Conservation (phyloP, 2,113 vertebrate genomes). For the Muntiacus reevesi region DNA sequence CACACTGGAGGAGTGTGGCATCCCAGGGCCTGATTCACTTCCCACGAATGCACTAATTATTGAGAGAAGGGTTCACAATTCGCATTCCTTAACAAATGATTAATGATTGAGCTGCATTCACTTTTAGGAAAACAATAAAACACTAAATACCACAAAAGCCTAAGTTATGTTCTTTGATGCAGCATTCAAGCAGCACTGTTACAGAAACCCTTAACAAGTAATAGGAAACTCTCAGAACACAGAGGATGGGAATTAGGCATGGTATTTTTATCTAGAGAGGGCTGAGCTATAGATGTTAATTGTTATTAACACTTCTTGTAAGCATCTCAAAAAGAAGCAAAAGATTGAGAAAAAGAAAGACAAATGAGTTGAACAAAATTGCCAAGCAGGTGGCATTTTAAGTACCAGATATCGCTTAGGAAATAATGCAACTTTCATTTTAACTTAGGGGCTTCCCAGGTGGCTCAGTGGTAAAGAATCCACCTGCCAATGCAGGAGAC, state of each 20-base stretch:
- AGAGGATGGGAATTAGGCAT: neutral
- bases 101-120: neutral
- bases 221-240: neutral
- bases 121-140: slow-evolving; percentile 6
- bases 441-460: neutral
- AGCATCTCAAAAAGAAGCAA: neutral
- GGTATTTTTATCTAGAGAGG: slow-evolving; percentile 27
- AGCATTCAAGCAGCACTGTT: neutral
- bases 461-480: neutral
- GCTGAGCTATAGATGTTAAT: neutral
- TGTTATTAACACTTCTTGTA: neutral
- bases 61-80: neutral
- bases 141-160: slow-evolving; percentile 18
- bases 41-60: neutral
- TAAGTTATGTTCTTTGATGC: neutral
- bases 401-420: neutral
- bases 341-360: slow-evolving; percentile 23
- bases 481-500: neutral
- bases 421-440: neutral
- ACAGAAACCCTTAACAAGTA: neutral
- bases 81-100: slow-evolving; percentile 3
- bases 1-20: neutral
- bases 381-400: neutral
- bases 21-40: neutral
- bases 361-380: slow-evolving; percentile 16